A percentile compares a stretch with the other conserved stretches of the same genome.
Conservation (phyloP, 2,797 vertebrate species). For the Takifugu ocellatus region DNA sequence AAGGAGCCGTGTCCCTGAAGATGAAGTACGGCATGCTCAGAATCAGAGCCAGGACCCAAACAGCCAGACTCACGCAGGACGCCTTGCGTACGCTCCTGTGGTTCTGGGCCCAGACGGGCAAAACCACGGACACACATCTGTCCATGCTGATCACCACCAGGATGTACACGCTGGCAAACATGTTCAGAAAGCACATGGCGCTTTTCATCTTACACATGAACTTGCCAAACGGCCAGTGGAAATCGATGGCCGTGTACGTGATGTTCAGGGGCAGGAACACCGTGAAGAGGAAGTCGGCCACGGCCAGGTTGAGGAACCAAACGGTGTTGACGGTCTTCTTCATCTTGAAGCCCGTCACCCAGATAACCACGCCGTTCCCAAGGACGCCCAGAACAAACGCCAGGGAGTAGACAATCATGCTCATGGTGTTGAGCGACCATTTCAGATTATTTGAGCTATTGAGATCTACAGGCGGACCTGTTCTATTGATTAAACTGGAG, state of each 20-base stretch:
- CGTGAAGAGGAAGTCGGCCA: conserved; percentile 90
- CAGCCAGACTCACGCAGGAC: conserved; percentile 68
- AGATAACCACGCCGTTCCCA: conserved; percentile 86
- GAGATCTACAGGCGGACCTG: neutral
- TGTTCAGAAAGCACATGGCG: too few relatives aligned
- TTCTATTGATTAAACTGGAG: neutral
- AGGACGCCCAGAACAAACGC: conserved; percentile 83
- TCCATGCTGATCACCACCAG: conserved; percentile 87
- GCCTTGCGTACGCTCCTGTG: conserved; percentile 78
- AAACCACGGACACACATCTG: conserved; percentile 82
- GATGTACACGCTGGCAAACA: conserved; percentile 88
- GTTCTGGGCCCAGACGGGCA: conserved; percentile 87
- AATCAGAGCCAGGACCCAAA: conserved; percentile 80
- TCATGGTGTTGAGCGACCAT: conserved; percentile 73
- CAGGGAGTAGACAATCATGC: conserved; percentile 73
- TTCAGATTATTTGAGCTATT: neutral
- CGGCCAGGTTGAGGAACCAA: conserved; percentile 88
- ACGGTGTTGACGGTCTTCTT: conserved; percentile 86
- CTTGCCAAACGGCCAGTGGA: conserved; percentile 88
- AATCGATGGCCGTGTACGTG: conserved; percentile 77
- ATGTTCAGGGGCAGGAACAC: conserved; percentile 85
- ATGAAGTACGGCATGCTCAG: conserved; percentile 82
- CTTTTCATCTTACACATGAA: conserved; percentile 90
- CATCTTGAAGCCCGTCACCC: conserved; percentile 89
- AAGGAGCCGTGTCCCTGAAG: conserved; percentile 82